Base-by-base conservation (phyloP, 2,888 invertebrate genomes). In the Sinotaia quadrata region DNA sequence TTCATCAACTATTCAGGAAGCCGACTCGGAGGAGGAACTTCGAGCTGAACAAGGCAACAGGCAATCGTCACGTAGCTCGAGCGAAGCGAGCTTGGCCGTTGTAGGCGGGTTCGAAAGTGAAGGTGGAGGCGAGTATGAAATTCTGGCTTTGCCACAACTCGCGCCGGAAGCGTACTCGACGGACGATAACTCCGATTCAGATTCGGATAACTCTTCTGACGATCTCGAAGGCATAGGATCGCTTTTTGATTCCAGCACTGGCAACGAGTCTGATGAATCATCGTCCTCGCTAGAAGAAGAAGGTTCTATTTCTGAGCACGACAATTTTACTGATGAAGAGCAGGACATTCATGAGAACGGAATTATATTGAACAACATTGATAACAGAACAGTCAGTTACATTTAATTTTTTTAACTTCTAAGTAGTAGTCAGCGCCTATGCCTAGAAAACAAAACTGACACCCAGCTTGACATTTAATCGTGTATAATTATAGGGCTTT, bases 41-140 rank as follows among this genome's bases (percentile, higher is more conserved):
- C 51, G 21, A 33, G n/a, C 51, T 41, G 36, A 37, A 51, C 27
- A 8, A 47, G 12, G 24, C 15, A 51, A 49, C 15, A 18, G 47
- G 12, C 21, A 47, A 7, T 24, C 36, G 21, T 36, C 68, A n/a
- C 10, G 41, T 15, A 29, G 44, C 7, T 47, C n/a, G 12, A 59
- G 59, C 24, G 58, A 59, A 7, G 29, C 27, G 29, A 52, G 31
- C 56, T 31, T 65, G 47, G 21, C 65, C 21, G 54, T 70, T 1
- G 59, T 70, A 3, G 73, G 68, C 2, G 70, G 54, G 47, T 73
- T 67, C 34, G 73, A 73, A 60, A 73, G 73, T 44, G 47, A 47
- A 41, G 69, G 67, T 2, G 73, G 73, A 4, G 65, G 73, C 3
- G 67, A 73, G 65, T 73, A 73, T 51, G 73, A 73, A 12, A 67